These are phyloP conservation scores for Heliocidaris erythrogramma DNA, from an alignment of 35 echinoderm and acorn worm genomes.

Conservation along the genomic window DNA sequence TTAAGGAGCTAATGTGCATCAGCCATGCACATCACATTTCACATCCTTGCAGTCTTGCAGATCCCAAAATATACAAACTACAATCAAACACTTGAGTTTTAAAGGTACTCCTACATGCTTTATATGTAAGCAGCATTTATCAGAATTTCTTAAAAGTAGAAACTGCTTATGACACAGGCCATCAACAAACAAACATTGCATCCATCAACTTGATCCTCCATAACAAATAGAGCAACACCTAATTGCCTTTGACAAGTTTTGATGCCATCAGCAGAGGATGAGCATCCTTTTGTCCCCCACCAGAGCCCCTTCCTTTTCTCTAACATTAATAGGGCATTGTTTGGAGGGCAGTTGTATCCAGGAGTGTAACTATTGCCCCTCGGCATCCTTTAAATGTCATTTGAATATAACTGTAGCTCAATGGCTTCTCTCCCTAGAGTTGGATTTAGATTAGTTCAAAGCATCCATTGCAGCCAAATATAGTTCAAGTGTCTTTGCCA, in stretches of 20 bases:
- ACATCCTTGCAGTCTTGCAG: too few relatives aligned
- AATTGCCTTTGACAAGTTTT: constrained; percentile 28
- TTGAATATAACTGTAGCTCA: constrained; percentile 34
- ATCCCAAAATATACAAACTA: neutral
- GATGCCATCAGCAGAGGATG: neutral
- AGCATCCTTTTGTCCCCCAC: constrained; percentile 6
- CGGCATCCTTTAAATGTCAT: constrained; percentile 6
- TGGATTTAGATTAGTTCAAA: neutral
- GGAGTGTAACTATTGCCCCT: neutral
- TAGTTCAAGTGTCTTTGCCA: neutral
- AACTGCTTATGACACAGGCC: neutral
- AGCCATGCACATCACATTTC: too few relatives aligned
- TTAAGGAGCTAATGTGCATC: too few relatives aligned
- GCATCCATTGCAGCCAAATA: neutral
- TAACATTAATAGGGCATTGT: neutral
- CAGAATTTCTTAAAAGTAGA: neutral
- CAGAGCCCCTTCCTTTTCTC: neutral
- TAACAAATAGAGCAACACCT: neutral
- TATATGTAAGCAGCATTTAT: too few relatives aligned
- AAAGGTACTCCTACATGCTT: too few relatives aligned
- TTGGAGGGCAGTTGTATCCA: neutral
- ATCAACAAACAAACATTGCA: constrained; percentile 2
- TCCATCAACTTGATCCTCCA: neutral
- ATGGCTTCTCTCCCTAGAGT: neutral
- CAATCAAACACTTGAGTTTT: neutral